These are phyloP conservation scores for Acyrthosiphon pisum DNA, from an alignment of 1,140 invertebrate genomes.

Conservation along the genomic window DNA sequence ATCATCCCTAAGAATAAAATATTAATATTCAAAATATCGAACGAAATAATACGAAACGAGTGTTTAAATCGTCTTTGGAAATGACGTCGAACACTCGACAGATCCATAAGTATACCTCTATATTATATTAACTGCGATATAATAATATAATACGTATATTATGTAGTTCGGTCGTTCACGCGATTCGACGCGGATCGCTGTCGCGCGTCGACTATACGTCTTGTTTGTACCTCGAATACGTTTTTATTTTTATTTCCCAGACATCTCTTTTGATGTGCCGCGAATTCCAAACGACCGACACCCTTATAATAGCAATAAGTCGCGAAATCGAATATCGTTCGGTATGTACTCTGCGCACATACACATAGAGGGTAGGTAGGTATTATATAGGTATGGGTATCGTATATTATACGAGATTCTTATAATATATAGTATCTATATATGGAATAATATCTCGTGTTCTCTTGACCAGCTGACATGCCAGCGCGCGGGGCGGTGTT, in stretches of 20 bases:
- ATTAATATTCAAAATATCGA: background rate
- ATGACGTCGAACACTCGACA: background rate
- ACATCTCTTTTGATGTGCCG: conserved; percentile 29
- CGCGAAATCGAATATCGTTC: conserved; percentile 38
- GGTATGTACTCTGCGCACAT: background rate
- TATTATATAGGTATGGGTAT: background rate
- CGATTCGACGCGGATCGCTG: background rate
- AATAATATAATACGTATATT: background rate
- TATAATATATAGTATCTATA: background rate
- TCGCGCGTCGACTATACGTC: background rate
- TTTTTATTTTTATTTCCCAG: background rate
- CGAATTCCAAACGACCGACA: background rate
- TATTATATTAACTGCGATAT: background rate
- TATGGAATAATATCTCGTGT: background rate
- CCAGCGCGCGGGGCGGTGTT: background rate
- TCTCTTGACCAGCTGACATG: conserved; percentile 46
- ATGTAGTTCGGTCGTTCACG: background rate
- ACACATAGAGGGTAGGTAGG: background rate
- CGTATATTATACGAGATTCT: too few species aligned
- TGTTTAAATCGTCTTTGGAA: background rate
- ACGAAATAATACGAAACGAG: background rate
- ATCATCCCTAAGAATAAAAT: background rate
- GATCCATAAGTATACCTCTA: background rate
- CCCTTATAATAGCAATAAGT: conserved; percentile 3
- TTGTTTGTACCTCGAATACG: background rate